Conservation (phyloP, 2,888 invertebrate genomes). For the Labia minor region DNA sequence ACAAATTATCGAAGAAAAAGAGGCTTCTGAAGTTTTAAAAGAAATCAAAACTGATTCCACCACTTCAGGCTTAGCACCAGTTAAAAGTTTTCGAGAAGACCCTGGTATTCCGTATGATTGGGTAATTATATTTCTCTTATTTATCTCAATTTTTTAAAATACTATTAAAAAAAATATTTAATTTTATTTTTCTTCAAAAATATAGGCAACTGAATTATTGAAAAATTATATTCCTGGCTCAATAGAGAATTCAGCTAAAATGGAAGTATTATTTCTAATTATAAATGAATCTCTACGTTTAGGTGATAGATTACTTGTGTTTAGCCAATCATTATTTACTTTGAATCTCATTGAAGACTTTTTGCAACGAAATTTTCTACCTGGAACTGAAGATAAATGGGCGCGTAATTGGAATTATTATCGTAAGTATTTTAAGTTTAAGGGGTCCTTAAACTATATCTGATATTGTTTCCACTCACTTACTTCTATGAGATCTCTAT, state of each 20-base stretch:
- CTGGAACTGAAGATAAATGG: constrained; percentile 58
- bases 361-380: constrained; percentile 56
- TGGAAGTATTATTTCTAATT: constrained; percentile 85
- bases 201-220: constrained; percentile 64
- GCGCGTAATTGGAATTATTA: constrained; percentile 78
- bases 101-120: constrained; percentile 81
- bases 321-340: constrained; percentile 93
- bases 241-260: constrained; percentile 87
- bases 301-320: constrained; percentile 85
- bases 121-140: constrained; percentile 38
- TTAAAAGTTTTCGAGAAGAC: constrained; percentile 43
- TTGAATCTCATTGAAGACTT: constrained; percentile 91
- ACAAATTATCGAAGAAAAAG: constrained; percentile 36
- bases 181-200: constrained; percentile 29
- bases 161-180: constrained; percentile 18
- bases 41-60: constrained; percentile 32
- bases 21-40: constrained; percentile 48
- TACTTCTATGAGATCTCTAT: too few species aligned
- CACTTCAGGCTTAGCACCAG: background rate
- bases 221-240: constrained; percentile 80
- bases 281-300: constrained; percentile 75
- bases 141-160: constrained; percentile 20
- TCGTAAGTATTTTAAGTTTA: constrained; percentile 51
- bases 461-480: too few species aligned
- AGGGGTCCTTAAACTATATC: too few species aligned